Evolutionary conservation across 2,888 invertebrate species (phyloP).

Genomic region (Malthinus flaveolus): DNA sequence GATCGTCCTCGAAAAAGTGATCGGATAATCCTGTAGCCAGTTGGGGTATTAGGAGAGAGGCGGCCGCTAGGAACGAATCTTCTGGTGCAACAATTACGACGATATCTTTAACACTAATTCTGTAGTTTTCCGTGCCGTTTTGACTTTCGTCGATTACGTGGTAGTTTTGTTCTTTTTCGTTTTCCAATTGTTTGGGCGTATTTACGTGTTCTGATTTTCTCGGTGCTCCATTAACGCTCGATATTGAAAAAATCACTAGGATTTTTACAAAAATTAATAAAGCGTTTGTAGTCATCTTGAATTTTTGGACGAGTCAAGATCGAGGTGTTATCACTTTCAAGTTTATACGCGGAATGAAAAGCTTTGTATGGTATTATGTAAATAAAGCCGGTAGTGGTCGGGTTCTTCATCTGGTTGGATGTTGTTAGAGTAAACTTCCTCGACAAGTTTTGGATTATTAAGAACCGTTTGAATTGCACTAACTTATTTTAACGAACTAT

Average conservation of each 20-base stretch:
- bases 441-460: too few species aligned
- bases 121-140: slow-evolving; percentile 75
- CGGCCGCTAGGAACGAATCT: slow-evolving; percentile 62
- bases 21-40: background rate
- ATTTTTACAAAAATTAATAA: background rate
- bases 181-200: background rate
- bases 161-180: background rate
- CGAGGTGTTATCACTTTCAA: slow-evolving; percentile 9
- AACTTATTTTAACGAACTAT: too few species aligned
- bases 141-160: slow-evolving; percentile 70
- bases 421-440: too few species aligned
- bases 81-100: slow-evolving; percentile 67
- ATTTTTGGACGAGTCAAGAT: background rate
- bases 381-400: background rate
- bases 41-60: slow-evolving; percentile 54
- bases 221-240: slow-evolving; percentile 12
- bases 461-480: too few species aligned
- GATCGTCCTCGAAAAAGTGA: slow-evolving; percentile 33
- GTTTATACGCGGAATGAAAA: slow-evolving; percentile 10
- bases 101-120: slow-evolving; percentile 71
- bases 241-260: background rate
- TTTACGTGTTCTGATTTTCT: background rate
- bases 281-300: slow-evolving; percentile 2
- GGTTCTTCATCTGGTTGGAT: too few species aligned
- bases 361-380: slow-evolving; percentile 1